Evolutionary conservation across 1,140 invertebrate genomes (phyloP).

Genomic region (Holcopasites calliopsidis): DNA sequence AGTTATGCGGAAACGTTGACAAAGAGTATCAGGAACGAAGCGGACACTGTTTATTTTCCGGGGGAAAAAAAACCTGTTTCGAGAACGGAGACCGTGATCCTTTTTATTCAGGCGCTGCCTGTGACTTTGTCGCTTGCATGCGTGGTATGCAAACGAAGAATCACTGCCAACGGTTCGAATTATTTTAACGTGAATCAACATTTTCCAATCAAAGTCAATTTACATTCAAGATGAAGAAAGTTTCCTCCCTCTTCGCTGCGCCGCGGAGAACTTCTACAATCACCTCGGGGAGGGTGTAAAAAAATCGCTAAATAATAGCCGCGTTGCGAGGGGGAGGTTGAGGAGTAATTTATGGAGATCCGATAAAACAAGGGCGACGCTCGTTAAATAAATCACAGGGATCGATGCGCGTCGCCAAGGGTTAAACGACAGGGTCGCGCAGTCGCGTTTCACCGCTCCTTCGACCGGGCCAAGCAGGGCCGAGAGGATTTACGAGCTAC

Average conservation of each 20-base stretch:
- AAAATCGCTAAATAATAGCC: constrained; percentile 11
- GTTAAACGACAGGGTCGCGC: constrained; percentile 14
- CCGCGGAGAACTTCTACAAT: background rate
- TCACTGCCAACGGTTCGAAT: background rate
- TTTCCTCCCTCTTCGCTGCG: too few relatives aligned
- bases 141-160: background rate
- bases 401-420: constrained; percentile 16
- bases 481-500: constrained; percentile 8
- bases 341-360: constrained; percentile 16
- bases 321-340: too few relatives aligned
- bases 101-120: background rate
- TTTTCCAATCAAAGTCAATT: too few relatives aligned
- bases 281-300: background rate
- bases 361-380: constrained; percentile 12
- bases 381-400: constrained; percentile 21
- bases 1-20: too few relatives aligned
- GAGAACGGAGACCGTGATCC: background rate
- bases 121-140: background rate
- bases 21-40: background rate
- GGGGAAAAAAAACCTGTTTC: too few relatives aligned
- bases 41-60: background rate
- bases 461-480: too few relatives aligned
- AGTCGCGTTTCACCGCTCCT: background rate
- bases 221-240: too few relatives aligned
- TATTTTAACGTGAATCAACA: background rate